Percentiles rank a stretch among this genome's conserved stretches.
phyloP scores from a whole-genome alignment of 1,140 invertebrate genomes.

The Leptopilina boulardi region DNA sequence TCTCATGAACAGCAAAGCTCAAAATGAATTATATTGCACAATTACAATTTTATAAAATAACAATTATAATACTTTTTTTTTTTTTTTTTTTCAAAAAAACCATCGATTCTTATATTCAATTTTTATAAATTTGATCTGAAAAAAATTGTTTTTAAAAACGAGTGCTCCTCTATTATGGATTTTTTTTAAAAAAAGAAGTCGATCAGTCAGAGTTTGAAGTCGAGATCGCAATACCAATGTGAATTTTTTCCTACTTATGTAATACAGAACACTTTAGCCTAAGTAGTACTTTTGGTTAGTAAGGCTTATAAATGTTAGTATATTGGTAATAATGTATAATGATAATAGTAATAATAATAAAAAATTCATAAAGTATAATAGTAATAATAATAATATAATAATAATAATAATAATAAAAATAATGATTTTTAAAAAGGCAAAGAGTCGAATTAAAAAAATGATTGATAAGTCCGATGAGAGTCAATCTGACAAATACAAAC shows the following conservation, averaged over 20 bases:
- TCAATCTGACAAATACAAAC: constrained; percentile 10
- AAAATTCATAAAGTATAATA: constrained; percentile 5
- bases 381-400: constrained; percentile 25
- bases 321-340: constrained; percentile 10
- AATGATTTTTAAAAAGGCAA: background rate
- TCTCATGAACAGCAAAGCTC: background rate
- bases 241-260: constrained; percentile 24
- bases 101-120: background rate
- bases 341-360: constrained; percentile 1
- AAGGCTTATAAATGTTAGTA: constrained; percentile 29
- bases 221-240: constrained; percentile 1
- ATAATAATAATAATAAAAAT: constrained; percentile 11
- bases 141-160: background rate
- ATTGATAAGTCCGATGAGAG: background rate
- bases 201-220: constrained; percentile 32
- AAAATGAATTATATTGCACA: constrained; percentile 11
- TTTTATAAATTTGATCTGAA: background rate
- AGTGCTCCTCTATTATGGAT: constrained; percentile 9
- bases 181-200: background rate
- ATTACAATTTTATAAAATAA: constrained; percentile 20
- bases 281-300: constrained; percentile 31
- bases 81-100: background rate
- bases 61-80: constrained; percentile 16
- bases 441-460: constrained; percentile 1
- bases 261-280: constrained; percentile 30